Percentiles rank a stretch among this genome's conserved stretches.
Conservation (phyloP, 1,140 invertebrate species). For the Scaptomyza hsui region DNA sequence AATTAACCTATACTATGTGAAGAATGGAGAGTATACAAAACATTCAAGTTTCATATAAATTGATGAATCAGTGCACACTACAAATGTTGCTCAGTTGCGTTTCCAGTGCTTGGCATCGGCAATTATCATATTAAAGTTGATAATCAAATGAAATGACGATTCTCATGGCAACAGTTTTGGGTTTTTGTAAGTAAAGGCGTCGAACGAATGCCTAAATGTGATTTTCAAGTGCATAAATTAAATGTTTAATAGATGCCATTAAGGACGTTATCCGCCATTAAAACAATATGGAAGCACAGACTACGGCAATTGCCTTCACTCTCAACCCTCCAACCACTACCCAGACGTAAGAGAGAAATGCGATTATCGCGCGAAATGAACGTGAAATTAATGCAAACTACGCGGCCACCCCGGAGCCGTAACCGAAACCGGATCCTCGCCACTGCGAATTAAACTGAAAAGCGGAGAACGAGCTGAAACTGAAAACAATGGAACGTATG, state of each 20-base stretch:
- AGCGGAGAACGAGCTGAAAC: no score
- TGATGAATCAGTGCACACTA: conserved; percentile 15
- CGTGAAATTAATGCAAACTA: conserved; percentile 82
- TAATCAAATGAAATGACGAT: conserved; percentile 35
- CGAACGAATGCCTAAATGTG: conserved; percentile 53
- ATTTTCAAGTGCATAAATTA: conserved; percentile 81
- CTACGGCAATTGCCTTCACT: conserved; percentile 14
- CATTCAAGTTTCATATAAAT: conserved; percentile 6
- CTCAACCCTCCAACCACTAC: conserved; percentile 15
- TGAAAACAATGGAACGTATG: not conserved
- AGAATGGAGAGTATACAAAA: no score
- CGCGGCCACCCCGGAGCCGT: conserved; percentile 33
- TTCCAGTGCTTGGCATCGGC: conserved; percentile 7
- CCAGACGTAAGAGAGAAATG: conserved; percentile 58
- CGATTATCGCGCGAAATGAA: conserved; percentile 78
- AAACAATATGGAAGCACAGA: conserved; percentile 72
- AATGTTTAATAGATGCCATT: conserved; percentile 81
- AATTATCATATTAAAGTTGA: conserved; percentile 38
- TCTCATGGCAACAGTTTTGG: conserved; percentile 3
- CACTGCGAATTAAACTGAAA: conserved; percentile 2
- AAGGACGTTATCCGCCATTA: conserved; percentile 76
- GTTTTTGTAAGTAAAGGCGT: conserved; percentile 6
- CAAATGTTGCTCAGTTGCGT: not conserved
- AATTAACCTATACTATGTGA: no score
- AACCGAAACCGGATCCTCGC: conserved; percentile 14